phyloP scores from a whole-genome alignment of 2,113 vertebrate species.

The Hippocampus abdominalis region DNA sequence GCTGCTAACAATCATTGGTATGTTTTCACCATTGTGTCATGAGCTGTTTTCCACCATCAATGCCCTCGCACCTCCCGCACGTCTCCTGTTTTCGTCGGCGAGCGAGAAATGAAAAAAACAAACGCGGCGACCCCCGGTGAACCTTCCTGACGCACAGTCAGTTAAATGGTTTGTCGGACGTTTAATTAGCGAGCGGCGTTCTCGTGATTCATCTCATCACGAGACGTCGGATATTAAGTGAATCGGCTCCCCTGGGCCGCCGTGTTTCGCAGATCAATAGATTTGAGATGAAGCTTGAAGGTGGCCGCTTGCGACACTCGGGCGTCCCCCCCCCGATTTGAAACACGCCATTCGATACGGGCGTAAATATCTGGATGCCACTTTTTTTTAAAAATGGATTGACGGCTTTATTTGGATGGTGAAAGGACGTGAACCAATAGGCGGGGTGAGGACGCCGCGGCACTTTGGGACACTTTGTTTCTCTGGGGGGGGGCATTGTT shows the following conservation, averaged over 20 bases:
- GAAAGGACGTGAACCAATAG: constrained; percentile 68
- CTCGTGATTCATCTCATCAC: constrained; percentile 97
- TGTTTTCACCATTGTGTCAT: constrained; percentile 63
- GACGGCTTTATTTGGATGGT: constrained; percentile 56
- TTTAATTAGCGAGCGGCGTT: constrained; percentile 96
- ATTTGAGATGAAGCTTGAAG: constrained; percentile 83
- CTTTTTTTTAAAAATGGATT: constrained; percentile 33
- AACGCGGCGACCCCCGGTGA: constrained; percentile 78
- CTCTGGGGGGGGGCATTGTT: constrained; percentile 56
- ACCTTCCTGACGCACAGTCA: constrained; percentile 82
- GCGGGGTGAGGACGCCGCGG: constrained; percentile 61
- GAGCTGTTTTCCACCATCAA: constrained; percentile 44
- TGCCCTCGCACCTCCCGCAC: constrained; percentile 25
- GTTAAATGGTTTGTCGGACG: constrained; percentile 92
- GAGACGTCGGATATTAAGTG: constrained; percentile 92
- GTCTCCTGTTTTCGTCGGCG: constrained; percentile 31
- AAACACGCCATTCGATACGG: constrained; percentile 60
- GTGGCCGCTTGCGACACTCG: constrained; percentile 72
- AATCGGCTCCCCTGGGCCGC: constrained; percentile 87
- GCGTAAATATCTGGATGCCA: constrained; percentile 39
- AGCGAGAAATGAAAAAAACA: constrained; percentile 71
- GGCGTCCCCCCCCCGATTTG: constrained; percentile 27
- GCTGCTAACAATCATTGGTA: constrained; percentile 62
- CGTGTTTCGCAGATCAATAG: constrained; percentile 96
- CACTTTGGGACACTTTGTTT: constrained; percentile 65